These are phyloP conservation scores for Gari tellinella DNA, from an alignment of 2,888 invertebrate genomes.

Conservation along the genomic window DNA sequence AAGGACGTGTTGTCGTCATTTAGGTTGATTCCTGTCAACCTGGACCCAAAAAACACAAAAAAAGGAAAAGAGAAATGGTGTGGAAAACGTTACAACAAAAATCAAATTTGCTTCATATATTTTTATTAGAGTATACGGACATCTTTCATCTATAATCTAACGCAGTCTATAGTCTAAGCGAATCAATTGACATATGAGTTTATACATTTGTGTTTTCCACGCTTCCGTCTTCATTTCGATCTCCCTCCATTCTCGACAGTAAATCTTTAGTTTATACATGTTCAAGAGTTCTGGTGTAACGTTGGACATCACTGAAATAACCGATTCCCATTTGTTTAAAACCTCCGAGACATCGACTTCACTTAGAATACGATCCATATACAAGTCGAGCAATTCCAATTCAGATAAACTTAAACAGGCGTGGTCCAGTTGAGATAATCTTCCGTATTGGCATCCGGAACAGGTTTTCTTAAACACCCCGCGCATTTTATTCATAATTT, in stretches of 20 bases:
- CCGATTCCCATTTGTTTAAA: slow-evolving; percentile 15
- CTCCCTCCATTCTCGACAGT: slow-evolving; percentile 18
- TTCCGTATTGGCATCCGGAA: slow-evolving; percentile 5
- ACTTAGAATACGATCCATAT: slow-evolving; percentile 11
- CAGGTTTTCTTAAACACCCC: slow-evolving; percentile 19
- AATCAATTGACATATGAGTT: slow-evolving; percentile 9
- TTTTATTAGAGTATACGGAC: too few relatives aligned
- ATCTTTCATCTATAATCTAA: too few relatives aligned
- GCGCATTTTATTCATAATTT: slow-evolving; percentile 22
- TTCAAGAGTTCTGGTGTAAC: slow-evolving; percentile 5
- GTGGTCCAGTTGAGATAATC: slow-evolving; percentile 22
- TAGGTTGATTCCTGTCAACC: background rate
- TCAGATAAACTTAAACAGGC: slow-evolving; percentile 10
- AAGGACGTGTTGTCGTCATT: background rate
- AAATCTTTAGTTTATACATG: slow-evolving; percentile 24
- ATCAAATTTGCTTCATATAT: too few relatives aligned
- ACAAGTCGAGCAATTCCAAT: background rate
- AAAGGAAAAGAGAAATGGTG: background rate
- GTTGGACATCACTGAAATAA: slow-evolving; percentile 4
- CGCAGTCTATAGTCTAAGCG: background rate
- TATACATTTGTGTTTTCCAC: slow-evolving; percentile 17
- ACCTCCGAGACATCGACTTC: slow-evolving; percentile 14
- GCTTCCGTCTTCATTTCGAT: slow-evolving; percentile 15
- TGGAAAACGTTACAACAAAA: background rate
- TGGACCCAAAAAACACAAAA: background rate